These are phyloP conservation scores for Conomelus anceps DNA, from an alignment of 2,888 invertebrate species.

Conservation along the genomic window DNA sequence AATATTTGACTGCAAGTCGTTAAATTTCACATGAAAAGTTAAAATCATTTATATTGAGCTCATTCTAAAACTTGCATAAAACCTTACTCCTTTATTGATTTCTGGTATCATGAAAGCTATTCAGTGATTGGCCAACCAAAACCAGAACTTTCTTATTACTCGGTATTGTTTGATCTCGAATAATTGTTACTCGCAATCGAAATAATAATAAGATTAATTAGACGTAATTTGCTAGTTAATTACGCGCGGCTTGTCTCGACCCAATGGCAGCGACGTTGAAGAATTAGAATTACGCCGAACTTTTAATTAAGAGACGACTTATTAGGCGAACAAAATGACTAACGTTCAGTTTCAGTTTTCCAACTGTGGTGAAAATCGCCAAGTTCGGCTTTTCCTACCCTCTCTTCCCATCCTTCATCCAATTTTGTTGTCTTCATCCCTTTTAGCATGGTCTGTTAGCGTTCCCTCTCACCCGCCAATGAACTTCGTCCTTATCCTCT, in stretches of 20 bases:
- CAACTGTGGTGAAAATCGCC: background rate
- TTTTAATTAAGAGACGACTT: background rate
- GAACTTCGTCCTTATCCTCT: background rate
- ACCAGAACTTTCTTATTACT: background rate
- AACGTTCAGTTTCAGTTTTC: background rate
- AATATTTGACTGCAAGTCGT: too few species aligned
- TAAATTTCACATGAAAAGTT: background rate
- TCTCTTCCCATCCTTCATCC: background rate
- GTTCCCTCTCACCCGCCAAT: background rate
- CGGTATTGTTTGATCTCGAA: background rate
- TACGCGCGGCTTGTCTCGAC: too few species aligned
- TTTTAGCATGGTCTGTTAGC: background rate
- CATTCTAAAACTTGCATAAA: background rate
- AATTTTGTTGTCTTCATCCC: background rate
- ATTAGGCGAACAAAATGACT: background rate
- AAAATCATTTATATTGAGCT: background rate
- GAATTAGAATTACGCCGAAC: background rate
- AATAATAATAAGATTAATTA: background rate
- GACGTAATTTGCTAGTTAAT: background rate
- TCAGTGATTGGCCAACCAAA: background rate
- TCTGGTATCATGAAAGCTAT: background rate
- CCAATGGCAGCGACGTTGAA: too few species aligned
- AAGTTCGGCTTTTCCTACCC: background rate
- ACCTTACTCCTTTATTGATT: background rate
- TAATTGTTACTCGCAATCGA: background rate